These are phyloP conservation scores for Apteryx owenii DNA, from an alignment of 2,113 vertebrate species.

Conservation along the genomic window DNA sequence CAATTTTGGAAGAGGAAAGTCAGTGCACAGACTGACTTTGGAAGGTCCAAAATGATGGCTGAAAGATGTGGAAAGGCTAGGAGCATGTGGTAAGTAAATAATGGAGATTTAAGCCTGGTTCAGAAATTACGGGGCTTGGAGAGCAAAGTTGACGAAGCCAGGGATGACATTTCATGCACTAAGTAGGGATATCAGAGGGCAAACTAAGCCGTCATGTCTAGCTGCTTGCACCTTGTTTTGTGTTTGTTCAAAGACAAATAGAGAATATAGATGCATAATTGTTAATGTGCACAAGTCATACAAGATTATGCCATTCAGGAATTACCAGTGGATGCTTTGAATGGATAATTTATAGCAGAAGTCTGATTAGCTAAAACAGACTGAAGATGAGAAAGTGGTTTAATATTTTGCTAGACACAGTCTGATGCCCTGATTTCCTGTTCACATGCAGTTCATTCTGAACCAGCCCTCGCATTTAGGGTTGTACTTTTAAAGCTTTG, in stretches of 20 bases:
- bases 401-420: neutral
- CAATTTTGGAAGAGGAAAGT: constrained; percentile 1
- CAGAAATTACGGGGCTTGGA: neutral
- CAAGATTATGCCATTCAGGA: neutral
- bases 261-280: neutral
- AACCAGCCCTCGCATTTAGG: neutral
- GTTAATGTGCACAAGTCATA: neutral
- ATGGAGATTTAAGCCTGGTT: neutral
- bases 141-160: neutral
- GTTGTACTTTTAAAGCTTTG: neutral
- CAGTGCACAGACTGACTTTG: neutral
- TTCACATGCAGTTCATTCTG: neutral
- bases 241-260: neutral
- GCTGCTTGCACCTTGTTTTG: neutral
- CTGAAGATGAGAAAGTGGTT: neutral
- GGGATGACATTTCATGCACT: neutral
- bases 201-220: neutral
- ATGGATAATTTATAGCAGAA: neutral
- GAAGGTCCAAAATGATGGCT: neutral
- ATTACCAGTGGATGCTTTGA: neutral
- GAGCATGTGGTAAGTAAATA: neutral
- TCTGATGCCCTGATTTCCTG: neutral
- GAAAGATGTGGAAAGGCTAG: rapidly evolving
- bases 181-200: neutral
- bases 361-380: neutral